These are phyloP conservation scores for Catalaphyllia jardinei DNA, from an alignment of 64 coral and sea anemone genomes.

Conservation along the genomic window DNA sequence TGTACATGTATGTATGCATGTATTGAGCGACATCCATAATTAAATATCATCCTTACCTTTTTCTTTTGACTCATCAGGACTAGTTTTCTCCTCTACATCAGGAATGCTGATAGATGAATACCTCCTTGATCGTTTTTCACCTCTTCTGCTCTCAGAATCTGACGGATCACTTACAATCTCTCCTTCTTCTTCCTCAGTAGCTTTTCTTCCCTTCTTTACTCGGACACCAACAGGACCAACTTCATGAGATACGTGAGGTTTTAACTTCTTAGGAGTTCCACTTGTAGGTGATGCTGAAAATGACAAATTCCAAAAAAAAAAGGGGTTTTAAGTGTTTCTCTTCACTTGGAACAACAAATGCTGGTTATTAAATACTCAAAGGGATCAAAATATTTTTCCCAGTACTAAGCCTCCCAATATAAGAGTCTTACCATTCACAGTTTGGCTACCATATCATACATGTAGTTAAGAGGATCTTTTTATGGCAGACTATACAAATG, in stretches of 20 bases:
- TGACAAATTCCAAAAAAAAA: neutral
- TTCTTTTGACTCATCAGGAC: neutral
- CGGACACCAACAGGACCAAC: neutral
- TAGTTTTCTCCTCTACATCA: neutral
- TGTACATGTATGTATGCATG: no score
- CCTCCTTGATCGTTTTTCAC: neutral
- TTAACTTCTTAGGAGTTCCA: conserved; percentile 29
- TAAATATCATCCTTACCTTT: neutral
- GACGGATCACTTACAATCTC: conserved; percentile 88
- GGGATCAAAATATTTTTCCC: no score
- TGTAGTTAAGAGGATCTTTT: no score
- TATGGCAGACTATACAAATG: no score
- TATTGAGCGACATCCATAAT: no score
- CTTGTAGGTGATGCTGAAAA: conserved; percentile 23
- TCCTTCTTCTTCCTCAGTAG: conserved; percentile 87
- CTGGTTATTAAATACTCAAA: neutral
- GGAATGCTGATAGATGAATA: neutral
- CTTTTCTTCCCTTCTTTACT: conserved; percentile 39
- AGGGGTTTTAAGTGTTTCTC: no score
- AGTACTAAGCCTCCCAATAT: no score
- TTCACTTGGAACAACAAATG: neutral
- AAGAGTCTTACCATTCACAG: no score
- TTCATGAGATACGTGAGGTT: neutral
- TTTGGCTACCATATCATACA: no score
- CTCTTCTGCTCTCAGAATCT: conserved; percentile 50